Percentiles rank a stretch among this genome's conserved stretches.
Conservation (phyloP, 2,888 invertebrate genomes). For the Heteropelma amictum region DNA sequence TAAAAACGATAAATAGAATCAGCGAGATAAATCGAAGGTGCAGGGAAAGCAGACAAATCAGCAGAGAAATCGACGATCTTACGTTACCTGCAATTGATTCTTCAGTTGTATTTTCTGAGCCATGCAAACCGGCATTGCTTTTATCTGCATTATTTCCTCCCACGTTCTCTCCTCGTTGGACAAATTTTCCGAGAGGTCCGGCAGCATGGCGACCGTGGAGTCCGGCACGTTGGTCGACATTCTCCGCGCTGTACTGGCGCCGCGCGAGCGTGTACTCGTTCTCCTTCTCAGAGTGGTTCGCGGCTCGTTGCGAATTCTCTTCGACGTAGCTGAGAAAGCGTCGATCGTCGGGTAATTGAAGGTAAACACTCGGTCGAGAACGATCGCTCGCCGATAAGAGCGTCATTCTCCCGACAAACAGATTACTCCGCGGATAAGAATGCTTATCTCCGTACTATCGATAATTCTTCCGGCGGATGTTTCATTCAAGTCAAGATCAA, state of each 20-base stretch:
- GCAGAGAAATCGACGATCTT: not conserved
- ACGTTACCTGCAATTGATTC: slow-evolving; percentile 85
- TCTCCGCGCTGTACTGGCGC: slow-evolving; percentile 79
- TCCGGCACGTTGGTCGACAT: slow-evolving; percentile 81
- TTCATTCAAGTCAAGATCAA: slow-evolving; percentile 1
- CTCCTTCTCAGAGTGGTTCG: slow-evolving; percentile 83
- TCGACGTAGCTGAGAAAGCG: slow-evolving; percentile 81
- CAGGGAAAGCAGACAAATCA: not conserved
- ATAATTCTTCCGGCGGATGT: slow-evolving; percentile 15
- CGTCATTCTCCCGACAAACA: slow-evolving; percentile 14
- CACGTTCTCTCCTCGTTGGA: slow-evolving; percentile 90
- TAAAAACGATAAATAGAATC: too few species aligned
- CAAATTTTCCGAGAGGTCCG: slow-evolving; percentile 90
- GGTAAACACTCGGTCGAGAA: not conserved
- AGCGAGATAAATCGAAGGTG: slow-evolving; percentile 19
- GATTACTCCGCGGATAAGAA: not conserved
- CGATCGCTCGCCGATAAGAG: not conserved
- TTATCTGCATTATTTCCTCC: slow-evolving; percentile 92
- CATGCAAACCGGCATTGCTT: slow-evolving; percentile 91
- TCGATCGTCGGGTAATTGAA: not conserved
- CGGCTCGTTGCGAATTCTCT: slow-evolving; percentile 82
- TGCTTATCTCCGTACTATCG: slow-evolving; percentile 21
- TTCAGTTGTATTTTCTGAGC: slow-evolving; percentile 89
- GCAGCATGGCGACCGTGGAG: slow-evolving; percentile 88
- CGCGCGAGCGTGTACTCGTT: slow-evolving; percentile 79